A percentile compares a stretch with the other conserved stretches of the same genome.
phyloP scores from a whole-genome alignment of 1,140 invertebrate species.

The Caenorhabditis elegans region DNA sequence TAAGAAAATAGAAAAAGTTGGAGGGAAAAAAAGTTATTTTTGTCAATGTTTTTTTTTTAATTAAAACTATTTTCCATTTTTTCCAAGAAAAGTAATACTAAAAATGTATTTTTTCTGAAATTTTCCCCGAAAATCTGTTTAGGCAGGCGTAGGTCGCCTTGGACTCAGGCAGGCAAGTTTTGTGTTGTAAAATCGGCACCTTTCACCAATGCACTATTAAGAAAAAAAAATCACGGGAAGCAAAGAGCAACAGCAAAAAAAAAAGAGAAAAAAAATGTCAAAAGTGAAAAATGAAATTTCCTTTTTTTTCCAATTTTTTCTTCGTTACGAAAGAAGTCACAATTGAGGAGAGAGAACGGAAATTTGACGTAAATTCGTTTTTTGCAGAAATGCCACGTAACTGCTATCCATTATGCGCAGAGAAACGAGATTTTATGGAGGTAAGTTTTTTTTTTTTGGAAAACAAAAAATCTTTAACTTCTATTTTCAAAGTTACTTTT shows the following conservation, averaged over 20 bases:
- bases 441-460: slow-evolving; percentile 31
- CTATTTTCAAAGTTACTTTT: no score
- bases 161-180: no score
- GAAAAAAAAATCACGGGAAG: not conserved
- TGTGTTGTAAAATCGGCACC: no score
- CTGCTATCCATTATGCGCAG: slow-evolving; percentile 54
- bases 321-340: not conserved
- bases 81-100: no score
- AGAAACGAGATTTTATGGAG: slow-evolving; percentile 64
- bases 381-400: slow-evolving; percentile 33
- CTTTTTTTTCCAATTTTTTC: not conserved
- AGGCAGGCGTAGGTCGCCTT: no score
- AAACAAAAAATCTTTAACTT: no score
- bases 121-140: no score
- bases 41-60: no score
- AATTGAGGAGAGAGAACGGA: not conserved
- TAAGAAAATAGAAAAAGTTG: not conserved
- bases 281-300: not conserved
- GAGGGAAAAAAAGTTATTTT: no score
- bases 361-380: slow-evolving; percentile 12
- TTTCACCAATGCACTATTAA: no score
- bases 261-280: not conserved
- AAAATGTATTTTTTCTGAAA: no score
- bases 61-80: no score
- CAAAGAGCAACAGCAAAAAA: not conserved